These are phyloP conservation scores for Carcharodon carcharias DNA, from an alignment of 2,797 vertebrate genomes.

Conservation along the genomic window DNA sequence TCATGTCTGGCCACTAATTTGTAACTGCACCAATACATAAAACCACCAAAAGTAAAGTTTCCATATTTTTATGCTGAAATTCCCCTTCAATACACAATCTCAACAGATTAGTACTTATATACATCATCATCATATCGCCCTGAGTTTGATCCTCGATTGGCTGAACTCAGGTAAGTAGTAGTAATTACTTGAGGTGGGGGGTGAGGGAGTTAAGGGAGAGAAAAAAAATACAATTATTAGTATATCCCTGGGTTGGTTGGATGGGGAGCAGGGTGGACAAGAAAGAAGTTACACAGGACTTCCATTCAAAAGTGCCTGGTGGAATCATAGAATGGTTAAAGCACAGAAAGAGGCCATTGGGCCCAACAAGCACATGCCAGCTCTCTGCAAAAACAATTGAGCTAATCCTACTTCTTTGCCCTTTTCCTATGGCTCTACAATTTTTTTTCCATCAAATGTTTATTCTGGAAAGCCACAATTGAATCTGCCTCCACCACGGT, in stretches of 20 bases:
- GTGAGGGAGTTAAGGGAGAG: neutral
- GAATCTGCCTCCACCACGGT: too few relatives aligned
- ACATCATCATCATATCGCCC: neutral
- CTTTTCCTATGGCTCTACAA: too few relatives aligned
- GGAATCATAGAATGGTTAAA: too few relatives aligned
- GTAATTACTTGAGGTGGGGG: neutral
- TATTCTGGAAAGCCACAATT: too few relatives aligned
- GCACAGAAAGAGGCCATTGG: too few relatives aligned
- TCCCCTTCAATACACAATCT: neutral
- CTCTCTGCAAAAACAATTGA: too few relatives aligned
- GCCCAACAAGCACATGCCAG: too few relatives aligned
- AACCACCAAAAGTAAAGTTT: neutral
- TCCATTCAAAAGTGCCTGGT: neutral
- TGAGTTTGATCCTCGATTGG: neutral
- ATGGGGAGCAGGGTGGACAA: neutral
- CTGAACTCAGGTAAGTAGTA: neutral
- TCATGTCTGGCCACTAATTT: neutral
- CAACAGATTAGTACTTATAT: neutral
- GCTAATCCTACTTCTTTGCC: too few relatives aligned
- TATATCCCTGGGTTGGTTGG: neutral
- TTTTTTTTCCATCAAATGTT: too few relatives aligned
- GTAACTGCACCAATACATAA: neutral
- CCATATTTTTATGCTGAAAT: neutral
- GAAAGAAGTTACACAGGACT: neutral
- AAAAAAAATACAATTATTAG: neutral